These are phyloP conservation scores for Fragum sueziense DNA, from an alignment of 2,888 invertebrate genomes.

Conservation along the genomic window DNA sequence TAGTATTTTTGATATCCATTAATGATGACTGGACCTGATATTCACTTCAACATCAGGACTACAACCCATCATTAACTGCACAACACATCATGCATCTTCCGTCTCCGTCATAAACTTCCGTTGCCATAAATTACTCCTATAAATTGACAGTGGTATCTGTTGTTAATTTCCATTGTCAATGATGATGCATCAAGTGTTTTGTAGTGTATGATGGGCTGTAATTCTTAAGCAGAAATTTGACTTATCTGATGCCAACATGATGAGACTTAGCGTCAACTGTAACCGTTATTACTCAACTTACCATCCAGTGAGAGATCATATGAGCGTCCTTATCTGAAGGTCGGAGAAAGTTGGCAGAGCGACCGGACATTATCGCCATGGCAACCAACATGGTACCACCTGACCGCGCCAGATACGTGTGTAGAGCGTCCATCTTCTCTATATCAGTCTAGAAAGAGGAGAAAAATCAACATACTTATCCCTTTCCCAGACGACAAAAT, in stretches of 20 bases:
- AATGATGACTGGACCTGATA: no score
- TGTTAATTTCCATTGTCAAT: no score
- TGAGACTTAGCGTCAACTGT: neutral
- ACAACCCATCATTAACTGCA: no score
- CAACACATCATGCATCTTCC: neutral
- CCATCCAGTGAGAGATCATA: constrained; percentile 45
- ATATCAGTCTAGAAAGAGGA: constrained; percentile 32
- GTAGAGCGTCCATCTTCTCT: constrained; percentile 43
- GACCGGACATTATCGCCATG: constrained; percentile 37
- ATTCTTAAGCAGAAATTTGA: no score
- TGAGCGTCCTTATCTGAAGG: constrained; percentile 44
- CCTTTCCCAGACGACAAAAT: no score
- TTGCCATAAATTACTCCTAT: neutral
- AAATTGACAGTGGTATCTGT: neutral
- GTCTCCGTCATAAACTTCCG: neutral
- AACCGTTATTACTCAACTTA: constrained; percentile 12
- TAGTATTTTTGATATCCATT: no score
- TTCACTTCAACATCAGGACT: neutral
- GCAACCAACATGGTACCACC: constrained; percentile 25
- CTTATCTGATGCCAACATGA: no score
- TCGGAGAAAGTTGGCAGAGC: constrained; percentile 58
- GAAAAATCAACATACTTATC: no score
- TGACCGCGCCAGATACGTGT: constrained; percentile 26
- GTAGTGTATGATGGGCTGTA: no score
- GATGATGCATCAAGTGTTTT: no score